Evolutionary conservation across 2,888 invertebrate genomes (phyloP).

Genomic region (Caenorhabditis macrosperma): DNA sequence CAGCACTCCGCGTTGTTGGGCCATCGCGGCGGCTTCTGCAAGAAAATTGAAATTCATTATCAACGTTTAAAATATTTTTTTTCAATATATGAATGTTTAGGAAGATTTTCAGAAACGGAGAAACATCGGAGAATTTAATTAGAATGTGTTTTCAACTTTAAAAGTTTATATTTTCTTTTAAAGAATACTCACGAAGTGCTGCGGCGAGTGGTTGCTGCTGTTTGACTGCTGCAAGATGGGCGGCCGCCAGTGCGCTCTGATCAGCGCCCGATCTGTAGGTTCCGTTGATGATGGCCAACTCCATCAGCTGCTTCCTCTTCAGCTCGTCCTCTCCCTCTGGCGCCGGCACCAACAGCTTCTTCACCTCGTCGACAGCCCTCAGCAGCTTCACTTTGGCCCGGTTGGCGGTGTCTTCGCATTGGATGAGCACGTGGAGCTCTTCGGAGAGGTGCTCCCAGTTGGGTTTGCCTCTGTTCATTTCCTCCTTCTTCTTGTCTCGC

Average conservation of each 20-base stretch:
- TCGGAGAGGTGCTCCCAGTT: conserved; percentile 99
- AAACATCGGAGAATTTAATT: too few species aligned
- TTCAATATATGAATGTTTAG: too few species aligned
- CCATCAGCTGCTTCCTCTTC: conserved; percentile 99
- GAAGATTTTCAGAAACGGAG: too few species aligned
- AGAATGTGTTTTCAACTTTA: too few species aligned
- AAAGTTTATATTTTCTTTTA: neutral
- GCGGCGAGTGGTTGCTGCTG: conserved; percentile 62
- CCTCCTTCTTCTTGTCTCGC: conserved; percentile 85
- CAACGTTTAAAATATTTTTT: too few species aligned
- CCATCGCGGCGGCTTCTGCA: conserved; percentile 63
- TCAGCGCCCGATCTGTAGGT: conserved; percentile 87
- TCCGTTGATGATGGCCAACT: conserved; percentile 99
- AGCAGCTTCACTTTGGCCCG: conserved; percentile 94
- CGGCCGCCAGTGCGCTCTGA: conserved; percentile 64
- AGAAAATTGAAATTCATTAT: neutral
- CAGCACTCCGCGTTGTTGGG: conserved; percentile 56
- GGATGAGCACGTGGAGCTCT: conserved; percentile 97
- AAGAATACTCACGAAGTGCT: conserved; percentile 63
- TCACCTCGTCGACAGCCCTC: conserved; percentile 97
- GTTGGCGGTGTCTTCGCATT: conserved; percentile 98
- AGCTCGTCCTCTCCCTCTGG: conserved; percentile 92
- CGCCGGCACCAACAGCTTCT: conserved; percentile 96
- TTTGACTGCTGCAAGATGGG: conserved; percentile 65
- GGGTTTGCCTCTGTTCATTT: conserved; percentile 98